phyloP scores from a whole-genome alignment of 2,888 invertebrate species.

The Meghimatium bilineatum region DNA sequence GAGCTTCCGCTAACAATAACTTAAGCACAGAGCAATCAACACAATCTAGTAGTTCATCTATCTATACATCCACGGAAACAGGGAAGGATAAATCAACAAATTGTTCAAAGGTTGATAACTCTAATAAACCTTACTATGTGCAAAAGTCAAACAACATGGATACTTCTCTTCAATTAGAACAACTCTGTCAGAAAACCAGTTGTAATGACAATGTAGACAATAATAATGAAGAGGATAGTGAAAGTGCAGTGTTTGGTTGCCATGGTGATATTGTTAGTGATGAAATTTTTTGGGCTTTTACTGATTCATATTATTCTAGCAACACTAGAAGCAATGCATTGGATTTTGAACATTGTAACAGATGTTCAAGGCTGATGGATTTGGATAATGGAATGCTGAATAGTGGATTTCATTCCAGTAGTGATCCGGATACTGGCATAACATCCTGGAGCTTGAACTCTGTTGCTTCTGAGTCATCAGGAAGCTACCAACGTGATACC shows the following conservation, averaged over 20 bases:
- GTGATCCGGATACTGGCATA: neutral
- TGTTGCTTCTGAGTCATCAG: constrained; percentile 24
- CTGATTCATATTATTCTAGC: neutral
- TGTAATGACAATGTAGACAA: neutral
- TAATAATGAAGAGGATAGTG: neutral
- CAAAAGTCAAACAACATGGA: constrained; percentile 63
- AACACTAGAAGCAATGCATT: neutral
- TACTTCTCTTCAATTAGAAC: constrained; percentile 57
- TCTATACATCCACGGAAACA: constrained; percentile 57
- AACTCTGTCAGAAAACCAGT: too few species aligned
- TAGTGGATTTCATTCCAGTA: neutral
- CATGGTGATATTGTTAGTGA: neutral
- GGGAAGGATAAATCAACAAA: constrained; percentile 57
- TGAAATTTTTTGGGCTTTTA: neutral
- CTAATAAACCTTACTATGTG: constrained; percentile 55
- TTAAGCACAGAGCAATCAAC: neutral
- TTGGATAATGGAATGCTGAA: constrained; percentile 2
- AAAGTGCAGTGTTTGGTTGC: neutral
- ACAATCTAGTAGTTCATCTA: constrained; percentile 10
- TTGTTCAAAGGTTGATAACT: constrained; percentile 60
- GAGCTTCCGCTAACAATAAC: constrained; percentile 26
- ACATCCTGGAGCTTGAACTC: constrained; percentile 23
- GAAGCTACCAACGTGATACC: neutral
- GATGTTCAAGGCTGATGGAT: too few species aligned
- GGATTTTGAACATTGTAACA: neutral